Evolutionary conservation across 2,113 vertebrate species (phyloP).

Genomic region (Callaeas wilsoni): DNA sequence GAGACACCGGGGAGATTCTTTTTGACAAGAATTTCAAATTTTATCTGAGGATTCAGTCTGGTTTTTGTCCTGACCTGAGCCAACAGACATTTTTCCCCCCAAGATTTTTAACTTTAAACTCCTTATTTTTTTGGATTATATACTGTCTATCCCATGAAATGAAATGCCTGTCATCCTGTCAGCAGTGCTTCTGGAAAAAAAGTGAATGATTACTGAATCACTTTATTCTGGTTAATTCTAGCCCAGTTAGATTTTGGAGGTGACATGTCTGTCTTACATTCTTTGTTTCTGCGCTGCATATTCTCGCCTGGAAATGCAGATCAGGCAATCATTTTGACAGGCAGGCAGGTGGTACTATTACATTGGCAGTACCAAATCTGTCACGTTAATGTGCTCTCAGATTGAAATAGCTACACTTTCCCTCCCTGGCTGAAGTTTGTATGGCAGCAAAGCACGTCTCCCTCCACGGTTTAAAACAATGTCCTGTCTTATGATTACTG

Average conservation of each 20-base stretch:
- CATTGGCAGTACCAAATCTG: not conserved
- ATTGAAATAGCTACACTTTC: not conserved
- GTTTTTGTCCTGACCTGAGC: not conserved
- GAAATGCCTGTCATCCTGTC: conserved; percentile 31
- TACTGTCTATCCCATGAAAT: not conserved
- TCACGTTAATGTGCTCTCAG: not conserved
- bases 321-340: conserved; percentile 32
- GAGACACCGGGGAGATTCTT: not conserved
- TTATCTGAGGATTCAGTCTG: not conserved
- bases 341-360: conserved; percentile 35
- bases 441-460: not conserved
- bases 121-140: not conserved
- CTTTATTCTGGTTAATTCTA: conserved; percentile 39
- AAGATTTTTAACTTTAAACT: not conserved
- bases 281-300: not conserved
- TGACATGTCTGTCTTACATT: not conserved
- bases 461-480: not conserved
- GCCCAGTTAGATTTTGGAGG: not conserved
- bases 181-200: conserved; percentile 8
- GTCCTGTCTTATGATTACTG: not conserved
- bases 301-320: not conserved
- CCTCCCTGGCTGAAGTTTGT: not conserved
- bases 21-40: not conserved
- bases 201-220: not conserved
- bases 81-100: not conserved